Percentiles rank a stretch among this genome's conserved stretches.
These are phyloP conservation scores for Oligia fasciuncula DNA, from an alignment of 2,888 invertebrate genomes.

Conservation along the genomic window DNA sequence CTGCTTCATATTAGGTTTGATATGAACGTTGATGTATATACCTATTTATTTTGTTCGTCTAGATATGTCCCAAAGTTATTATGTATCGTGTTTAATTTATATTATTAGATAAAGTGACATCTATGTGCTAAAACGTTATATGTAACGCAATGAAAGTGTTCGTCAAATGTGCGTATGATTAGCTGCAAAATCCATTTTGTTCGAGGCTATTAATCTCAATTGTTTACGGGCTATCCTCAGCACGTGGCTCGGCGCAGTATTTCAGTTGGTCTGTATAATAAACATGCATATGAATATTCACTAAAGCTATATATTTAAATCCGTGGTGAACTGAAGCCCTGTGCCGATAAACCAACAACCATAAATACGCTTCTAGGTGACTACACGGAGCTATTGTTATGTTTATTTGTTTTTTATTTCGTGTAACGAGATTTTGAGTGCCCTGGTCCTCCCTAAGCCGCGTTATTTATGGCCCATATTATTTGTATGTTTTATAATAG, in stretches of 20 bases:
- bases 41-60: conserved; percentile 80
- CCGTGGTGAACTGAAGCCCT: conserved; percentile 77
- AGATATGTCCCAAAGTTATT: conserved; percentile 76
- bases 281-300: conserved; percentile 43
- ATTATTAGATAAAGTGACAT: conserved; percentile 84
- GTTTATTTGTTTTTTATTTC: conserved; percentile 83
- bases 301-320: conserved; percentile 39
- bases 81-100: conserved; percentile 83
- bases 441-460: conserved; percentile 87
- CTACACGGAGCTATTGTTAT: conserved; percentile 88
- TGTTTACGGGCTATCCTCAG: conserved; percentile 82
- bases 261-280: conserved; percentile 70
- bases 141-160: conserved; percentile 89
- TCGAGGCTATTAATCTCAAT: conserved; percentile 80
- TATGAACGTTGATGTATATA: conserved; percentile 79
- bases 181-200: conserved; percentile 84
- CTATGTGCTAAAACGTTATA: conserved; percentile 89
- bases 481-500: conserved; percentile 80
- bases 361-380: conserved; percentile 88
- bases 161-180: conserved; percentile 86
- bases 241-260: conserved; percentile 80
- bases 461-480: conserved; percentile 85
- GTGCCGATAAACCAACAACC: conserved; percentile 79
- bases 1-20: conserved; percentile 86
- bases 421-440: conserved; percentile 81